A percentile compares a stretch with the other conserved stretches of the same genome.
Conservation (phyloP, 2,113 vertebrate species). For the Nycticorax nycticorax region DNA sequence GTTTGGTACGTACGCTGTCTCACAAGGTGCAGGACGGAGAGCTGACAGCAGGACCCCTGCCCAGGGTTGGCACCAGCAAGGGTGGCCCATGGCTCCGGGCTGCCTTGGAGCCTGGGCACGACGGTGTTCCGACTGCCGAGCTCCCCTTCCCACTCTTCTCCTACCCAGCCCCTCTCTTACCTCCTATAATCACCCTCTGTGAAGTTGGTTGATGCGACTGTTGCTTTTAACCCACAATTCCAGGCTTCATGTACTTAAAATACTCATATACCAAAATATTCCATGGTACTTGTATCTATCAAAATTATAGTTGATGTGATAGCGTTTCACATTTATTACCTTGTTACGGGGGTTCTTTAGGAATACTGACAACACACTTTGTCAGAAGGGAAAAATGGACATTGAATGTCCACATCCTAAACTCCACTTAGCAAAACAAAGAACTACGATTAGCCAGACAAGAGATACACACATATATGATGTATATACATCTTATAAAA, state of each 20-base stretch:
- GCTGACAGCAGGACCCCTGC: constrained; percentile 49
- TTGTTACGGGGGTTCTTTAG: neutral
- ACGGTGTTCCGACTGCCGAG: constrained; percentile 55
- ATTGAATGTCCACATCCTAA: neutral
- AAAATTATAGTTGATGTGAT: neutral
- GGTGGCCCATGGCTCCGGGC: constrained; percentile 69
- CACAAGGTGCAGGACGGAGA: neutral
- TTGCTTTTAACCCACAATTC: neutral
- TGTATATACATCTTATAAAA: neutral
- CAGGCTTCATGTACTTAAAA: neutral
- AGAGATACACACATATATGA: neutral
- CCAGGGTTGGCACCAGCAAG: constrained; percentile 75
- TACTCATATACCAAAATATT: neutral
- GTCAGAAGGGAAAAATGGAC: neutral
- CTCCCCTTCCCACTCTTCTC: constrained; percentile 45
- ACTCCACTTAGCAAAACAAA: neutral
- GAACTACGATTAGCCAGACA: neutral
- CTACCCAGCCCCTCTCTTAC: neutral
- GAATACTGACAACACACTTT: neutral
- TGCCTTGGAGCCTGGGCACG: constrained; percentile 54
- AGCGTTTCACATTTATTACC: neutral
- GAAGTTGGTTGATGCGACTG: neutral
- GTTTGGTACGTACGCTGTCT: neutral
- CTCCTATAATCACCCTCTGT: neutral
- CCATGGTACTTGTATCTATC: neutral